Evolutionary conservation across 2,797 vertebrate species (phyloP).

Genomic region (Glyptemys insculpta): DNA sequence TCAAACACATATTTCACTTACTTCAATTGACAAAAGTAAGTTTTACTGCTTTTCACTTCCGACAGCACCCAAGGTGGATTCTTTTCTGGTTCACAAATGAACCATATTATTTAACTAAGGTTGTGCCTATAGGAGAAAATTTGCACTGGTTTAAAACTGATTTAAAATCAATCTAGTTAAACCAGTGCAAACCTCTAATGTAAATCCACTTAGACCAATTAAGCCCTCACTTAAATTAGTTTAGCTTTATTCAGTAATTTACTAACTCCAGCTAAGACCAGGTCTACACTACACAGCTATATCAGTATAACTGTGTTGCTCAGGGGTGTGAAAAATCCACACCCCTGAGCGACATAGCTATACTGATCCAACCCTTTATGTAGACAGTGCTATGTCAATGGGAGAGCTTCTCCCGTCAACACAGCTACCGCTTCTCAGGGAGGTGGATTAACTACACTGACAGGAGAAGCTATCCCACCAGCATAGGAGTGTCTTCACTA

Average conservation of each 20-base stretch:
- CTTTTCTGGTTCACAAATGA: not conserved
- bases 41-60: not conserved
- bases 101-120: constrained; percentile 54
- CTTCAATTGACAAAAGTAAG: not conserved
- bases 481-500: not conserved
- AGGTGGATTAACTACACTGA: not conserved
- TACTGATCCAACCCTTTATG: not conserved
- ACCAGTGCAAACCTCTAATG: constrained; percentile 61
- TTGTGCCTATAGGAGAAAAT: constrained; percentile 54
- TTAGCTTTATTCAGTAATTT: constrained; percentile 72
- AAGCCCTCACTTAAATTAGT: constrained; percentile 67
- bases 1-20: not conserved
- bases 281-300: not conserved
- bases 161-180: constrained; percentile 68
- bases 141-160: constrained; percentile 55
- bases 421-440: not conserved
- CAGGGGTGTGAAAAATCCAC: not conserved
- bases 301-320: not conserved
- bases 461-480: not conserved
- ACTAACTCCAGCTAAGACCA: constrained; percentile 51
- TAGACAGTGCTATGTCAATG: not conserved
- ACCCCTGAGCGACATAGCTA: not conserved
- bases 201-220: constrained; percentile 61
- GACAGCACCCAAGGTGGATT: not conserved
- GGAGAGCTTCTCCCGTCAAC: not conserved